Percentiles rank a stretch among this genome's conserved stretches.
Conservation (phyloP, 2,113 vertebrate species). For the Lates calcarifer region DNA sequence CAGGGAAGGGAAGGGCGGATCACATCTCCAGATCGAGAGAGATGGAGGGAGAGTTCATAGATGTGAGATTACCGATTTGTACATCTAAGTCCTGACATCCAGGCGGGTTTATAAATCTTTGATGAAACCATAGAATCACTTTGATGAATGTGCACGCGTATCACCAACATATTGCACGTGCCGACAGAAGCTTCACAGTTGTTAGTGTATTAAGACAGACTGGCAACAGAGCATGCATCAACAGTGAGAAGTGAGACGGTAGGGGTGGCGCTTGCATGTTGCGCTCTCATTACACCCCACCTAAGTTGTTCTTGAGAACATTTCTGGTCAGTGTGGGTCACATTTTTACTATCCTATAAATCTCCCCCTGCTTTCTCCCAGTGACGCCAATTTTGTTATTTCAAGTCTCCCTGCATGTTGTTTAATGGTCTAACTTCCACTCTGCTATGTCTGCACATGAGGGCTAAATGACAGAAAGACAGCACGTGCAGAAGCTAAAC, state of each 20-base stretch:
- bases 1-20: slow-evolving; percentile 53
- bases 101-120: slow-evolving; percentile 70
- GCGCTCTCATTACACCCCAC: slow-evolving; percentile 66
- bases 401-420: slow-evolving; percentile 40
- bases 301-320: slow-evolving; percentile 53
- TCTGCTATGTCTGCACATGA: background rate
- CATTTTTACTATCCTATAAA: slow-evolving; percentile 67
- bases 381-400: slow-evolving; percentile 55
- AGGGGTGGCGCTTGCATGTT: slow-evolving; percentile 32
- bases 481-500: background rate
- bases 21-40: slow-evolving; percentile 55
- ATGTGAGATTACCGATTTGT: slow-evolving; percentile 73
- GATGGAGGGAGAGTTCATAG: slow-evolving; percentile 52
- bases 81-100: slow-evolving; percentile 70
- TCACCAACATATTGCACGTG: slow-evolving; percentile 51
- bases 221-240: slow-evolving; percentile 23
- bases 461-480: slow-evolving; percentile 23
- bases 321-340: slow-evolving; percentile 67
- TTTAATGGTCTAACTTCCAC: slow-evolving; percentile 30
- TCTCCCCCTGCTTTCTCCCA: slow-evolving; percentile 38
- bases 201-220: slow-evolving; percentile 61
- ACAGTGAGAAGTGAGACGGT: slow-evolving; percentile 33
- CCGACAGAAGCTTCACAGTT: slow-evolving; percentile 53
- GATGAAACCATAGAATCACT: slow-evolving; percentile 73
- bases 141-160: slow-evolving; percentile 67